phyloP scores from a whole-genome alignment of 2,113 vertebrate species.

The Cephalopterus ornatus region DNA sequence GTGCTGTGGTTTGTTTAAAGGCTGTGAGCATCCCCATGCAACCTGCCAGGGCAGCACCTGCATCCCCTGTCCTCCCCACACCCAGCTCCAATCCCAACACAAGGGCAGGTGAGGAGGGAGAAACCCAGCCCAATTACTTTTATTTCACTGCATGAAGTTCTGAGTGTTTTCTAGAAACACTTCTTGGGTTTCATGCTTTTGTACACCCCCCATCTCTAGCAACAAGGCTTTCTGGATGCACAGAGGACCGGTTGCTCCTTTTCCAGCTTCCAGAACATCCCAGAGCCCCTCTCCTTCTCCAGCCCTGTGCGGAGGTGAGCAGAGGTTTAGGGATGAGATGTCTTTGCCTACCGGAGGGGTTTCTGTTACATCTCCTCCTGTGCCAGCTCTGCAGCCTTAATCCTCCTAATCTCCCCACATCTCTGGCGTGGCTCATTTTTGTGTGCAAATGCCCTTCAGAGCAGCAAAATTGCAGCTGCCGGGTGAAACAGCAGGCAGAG shows the following conservation, averaged over 20 bases:
- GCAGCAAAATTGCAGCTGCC: neutral
- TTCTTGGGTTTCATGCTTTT: neutral
- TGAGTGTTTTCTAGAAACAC: neutral
- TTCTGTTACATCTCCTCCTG: neutral
- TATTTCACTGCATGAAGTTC: rapidly evolving
- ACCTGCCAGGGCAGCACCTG: neutral
- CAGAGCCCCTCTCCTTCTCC: neutral
- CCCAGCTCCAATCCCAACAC: rapidly evolving
- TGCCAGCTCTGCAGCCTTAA: neutral
- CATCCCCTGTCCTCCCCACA: neutral
- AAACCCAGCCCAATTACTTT: neutral
- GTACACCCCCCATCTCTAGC: neutral
- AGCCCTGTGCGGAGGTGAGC: neutral
- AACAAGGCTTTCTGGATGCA: rapidly evolving
- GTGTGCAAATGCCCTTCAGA: slow-evolving; percentile 39
- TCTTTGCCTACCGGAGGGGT: neutral
- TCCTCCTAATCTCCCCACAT: slow-evolving; percentile 24
- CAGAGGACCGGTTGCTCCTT: rapidly evolving
- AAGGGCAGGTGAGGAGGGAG: neutral
- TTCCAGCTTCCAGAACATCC: neutral
- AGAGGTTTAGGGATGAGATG: neutral
- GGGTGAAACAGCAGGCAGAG: neutral
- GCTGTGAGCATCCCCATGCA: neutral
- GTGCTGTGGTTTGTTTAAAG: rapidly evolving
- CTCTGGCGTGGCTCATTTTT: slow-evolving; percentile 35